Percentiles rank a stretch among this genome's conserved stretches.
Conservation (phyloP, 2,113 vertebrate genomes). For the Bathybates hornii region DNA sequence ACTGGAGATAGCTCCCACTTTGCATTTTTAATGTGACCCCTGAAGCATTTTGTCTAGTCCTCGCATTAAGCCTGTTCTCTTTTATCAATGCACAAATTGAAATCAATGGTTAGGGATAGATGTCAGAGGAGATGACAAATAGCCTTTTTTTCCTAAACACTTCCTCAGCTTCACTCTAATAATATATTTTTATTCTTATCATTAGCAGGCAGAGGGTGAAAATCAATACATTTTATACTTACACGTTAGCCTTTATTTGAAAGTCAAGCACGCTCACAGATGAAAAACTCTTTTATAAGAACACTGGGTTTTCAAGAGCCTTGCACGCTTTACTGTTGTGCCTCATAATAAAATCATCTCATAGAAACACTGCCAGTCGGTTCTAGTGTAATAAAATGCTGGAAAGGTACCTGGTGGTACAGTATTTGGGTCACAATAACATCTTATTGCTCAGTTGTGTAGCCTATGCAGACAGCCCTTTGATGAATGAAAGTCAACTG, state of each 20-base stretch:
- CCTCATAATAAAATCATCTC: conserved; percentile 15
- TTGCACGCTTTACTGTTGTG: not conserved
- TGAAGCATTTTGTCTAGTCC: conserved; percentile 14
- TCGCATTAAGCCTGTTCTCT: conserved; percentile 32
- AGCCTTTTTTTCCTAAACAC: conserved; percentile 13
- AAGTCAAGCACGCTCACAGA: not conserved
- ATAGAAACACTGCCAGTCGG: conserved; percentile 33
- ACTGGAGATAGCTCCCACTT: conserved; percentile 12
- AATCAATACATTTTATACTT: not conserved
- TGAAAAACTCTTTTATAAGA: not conserved
- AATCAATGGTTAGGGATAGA: conserved; percentile 48
- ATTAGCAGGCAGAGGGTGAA: not conserved
- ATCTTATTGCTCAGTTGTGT: conserved; percentile 61
- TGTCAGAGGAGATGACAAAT: conserved; percentile 50
- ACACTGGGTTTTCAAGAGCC: not conserved
- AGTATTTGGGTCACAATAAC: conserved; percentile 71
- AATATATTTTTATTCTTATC: conserved; percentile 3
- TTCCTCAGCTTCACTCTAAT: conserved; percentile 10
- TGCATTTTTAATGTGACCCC: conserved; percentile 53
- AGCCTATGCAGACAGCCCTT: conserved; percentile 36
- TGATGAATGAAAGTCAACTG: conserved; percentile 80
- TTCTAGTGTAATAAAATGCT: conserved; percentile 64
- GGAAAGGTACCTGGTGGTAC: conserved; percentile 57
- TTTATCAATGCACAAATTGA: conserved; percentile 51
- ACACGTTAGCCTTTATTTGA: not conserved